These are phyloP conservation scores for Diplazon laetatorius DNA, from an alignment of 2,888 invertebrate species.

Conservation along the genomic window DNA sequence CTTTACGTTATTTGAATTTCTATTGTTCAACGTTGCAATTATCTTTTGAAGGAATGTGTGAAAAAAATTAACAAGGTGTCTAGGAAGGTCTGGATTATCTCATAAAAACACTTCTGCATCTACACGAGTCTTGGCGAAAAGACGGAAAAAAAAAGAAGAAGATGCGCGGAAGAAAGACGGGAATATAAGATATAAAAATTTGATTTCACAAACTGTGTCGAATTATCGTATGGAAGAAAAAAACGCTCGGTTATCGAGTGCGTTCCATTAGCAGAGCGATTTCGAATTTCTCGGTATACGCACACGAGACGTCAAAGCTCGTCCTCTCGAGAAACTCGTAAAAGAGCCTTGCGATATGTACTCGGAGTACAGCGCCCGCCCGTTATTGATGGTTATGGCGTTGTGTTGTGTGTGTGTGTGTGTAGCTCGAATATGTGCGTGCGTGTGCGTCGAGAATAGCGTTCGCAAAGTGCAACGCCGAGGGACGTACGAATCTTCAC, in stretches of 20 bases:
- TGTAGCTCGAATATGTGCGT: constrained; percentile 6
- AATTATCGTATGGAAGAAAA: constrained; percentile 54
- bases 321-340: constrained; percentile 61
- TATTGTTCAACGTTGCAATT: no score
- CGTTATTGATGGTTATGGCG: constrained; percentile 49
- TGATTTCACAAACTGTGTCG: constrained; percentile 52
- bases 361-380: constrained; percentile 52
- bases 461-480: constrained; percentile 18
- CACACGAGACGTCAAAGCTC: constrained; percentile 51
- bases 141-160: no score
- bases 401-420: constrained; percentile 11
- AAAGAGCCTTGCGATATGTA: constrained; percentile 63
- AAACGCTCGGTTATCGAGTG: constrained; percentile 60
- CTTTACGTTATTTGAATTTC: no score
- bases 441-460: constrained; percentile 3
- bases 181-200: constrained; percentile 40
- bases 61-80: no score
- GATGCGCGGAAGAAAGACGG: constrained; percentile 28
- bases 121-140: no score
- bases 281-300: constrained; percentile 53
- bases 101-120: no score
- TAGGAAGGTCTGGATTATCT: no score
- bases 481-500: constrained; percentile 28
- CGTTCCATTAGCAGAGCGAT: constrained; percentile 64
- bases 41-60: no score